phyloP scores from a whole-genome alignment of 92 coral and sea anemone species.

The Actinostola sp. region DNA sequence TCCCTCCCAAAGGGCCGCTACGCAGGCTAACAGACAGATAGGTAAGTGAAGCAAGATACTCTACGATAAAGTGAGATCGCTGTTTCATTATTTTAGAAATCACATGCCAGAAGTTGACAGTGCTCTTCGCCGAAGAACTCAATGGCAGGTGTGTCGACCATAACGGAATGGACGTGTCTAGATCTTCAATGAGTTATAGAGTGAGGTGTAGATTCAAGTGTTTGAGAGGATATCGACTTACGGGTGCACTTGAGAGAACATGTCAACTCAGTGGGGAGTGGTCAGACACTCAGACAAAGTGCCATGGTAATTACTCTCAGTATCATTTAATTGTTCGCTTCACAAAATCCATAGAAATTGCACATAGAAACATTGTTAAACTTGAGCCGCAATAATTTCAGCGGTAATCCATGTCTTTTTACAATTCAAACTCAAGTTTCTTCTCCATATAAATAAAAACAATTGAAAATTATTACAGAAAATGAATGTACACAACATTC shows the following conservation, averaged over 20 bases:
- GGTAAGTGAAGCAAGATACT: too few species aligned
- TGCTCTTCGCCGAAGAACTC: not conserved
- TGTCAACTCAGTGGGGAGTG: constrained; percentile 69
- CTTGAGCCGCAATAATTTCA: too few species aligned
- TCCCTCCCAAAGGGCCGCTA: too few species aligned
- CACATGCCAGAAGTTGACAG: constrained; percentile 11
- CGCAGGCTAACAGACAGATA: too few species aligned
- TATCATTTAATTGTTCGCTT: too few species aligned
- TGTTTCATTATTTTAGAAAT: constrained; percentile 16
- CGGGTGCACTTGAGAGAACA: constrained; percentile 52
- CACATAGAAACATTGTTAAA: too few species aligned
- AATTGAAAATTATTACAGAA: too few species aligned
- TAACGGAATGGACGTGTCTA: not conserved
- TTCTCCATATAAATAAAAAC: too few species aligned
- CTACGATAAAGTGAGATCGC: not conserved
- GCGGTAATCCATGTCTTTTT: too few species aligned
- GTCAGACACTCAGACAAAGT: constrained; percentile 60
- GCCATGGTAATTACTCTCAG: constrained; percentile 48
- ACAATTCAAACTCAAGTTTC: too few species aligned
- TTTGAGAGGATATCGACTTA: constrained; percentile 31
- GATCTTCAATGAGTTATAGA: not conserved
- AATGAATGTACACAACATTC: too few species aligned
- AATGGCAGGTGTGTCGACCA: constrained; percentile 15
- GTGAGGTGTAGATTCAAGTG: constrained; percentile 17
- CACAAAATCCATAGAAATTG: too few species aligned